Evolutionary conservation across 2,888 invertebrate genomes (phyloP), one percentile per base, ranked within the genome.

Genomic region (Tethea ocularis): DNA sequence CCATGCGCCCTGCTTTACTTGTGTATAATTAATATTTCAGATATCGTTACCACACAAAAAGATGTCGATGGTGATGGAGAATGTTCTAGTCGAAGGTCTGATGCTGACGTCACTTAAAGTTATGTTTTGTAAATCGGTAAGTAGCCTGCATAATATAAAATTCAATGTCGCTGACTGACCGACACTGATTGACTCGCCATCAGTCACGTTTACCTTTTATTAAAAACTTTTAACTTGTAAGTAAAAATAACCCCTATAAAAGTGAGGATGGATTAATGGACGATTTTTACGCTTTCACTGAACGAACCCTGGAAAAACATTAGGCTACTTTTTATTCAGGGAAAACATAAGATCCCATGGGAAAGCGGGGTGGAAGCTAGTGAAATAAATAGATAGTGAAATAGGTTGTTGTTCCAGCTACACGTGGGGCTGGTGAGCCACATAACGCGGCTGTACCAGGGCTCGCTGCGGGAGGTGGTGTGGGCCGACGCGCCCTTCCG

Each of bases 91-190:
- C 2, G 78, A 80, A 7, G 86, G 82, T 0, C 62, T 93, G 64
- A 70, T 77, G 8, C 72, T 93, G 10, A 74, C 78, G 0, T 87
- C 89, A 0, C 60, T 93, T 51, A 90, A 91, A 78, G 87, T 93
- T 15, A 70, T 93, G 76, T 93, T 88, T 74, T 92, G 93, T 71
- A 85, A 87, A 79, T 78, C 82, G 62, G 93, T 93, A 62, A 90
- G 92, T 87, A 61, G 57, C 33, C 91, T 87, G 61, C 57, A 38
- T 23, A 53, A 51, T 46, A 0, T 15, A 15, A 52, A 2, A 20
- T 20, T 52, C 46, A 13, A 15, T 7, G 23, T 57, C 11, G 1
- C 51, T 24, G 5, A 24, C 3, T 4, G 3, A 24, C 5, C 24
- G 24, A 24, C 5, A 4, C 24, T 24, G 5, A n/a, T n/a, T n/a